Conservation (phyloP, 2,113 vertebrate species). For the Ageneiosus marmoratus region DNA sequence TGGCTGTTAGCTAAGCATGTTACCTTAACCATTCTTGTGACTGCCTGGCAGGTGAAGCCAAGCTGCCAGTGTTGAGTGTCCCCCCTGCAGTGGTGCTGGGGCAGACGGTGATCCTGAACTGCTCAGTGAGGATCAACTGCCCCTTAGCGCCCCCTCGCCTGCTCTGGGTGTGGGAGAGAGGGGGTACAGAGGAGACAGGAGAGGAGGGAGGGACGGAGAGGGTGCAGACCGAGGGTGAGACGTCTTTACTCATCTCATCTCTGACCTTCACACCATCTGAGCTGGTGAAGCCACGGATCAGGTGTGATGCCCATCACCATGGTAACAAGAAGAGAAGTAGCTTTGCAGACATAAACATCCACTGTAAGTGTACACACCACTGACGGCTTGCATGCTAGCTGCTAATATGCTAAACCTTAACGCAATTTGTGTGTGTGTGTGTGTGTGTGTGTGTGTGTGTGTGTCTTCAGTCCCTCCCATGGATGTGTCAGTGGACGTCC, state of each 20-base stretch:
- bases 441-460: conserved; percentile 16
- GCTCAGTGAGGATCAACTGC: conserved; percentile 68
- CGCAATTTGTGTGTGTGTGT: not conserved
- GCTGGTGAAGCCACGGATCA: conserved; percentile 64
- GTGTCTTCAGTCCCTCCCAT: conserved; percentile 66
- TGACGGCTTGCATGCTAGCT: not conserved
- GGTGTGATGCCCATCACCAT: conserved; percentile 66
- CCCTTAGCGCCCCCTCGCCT: conserved; percentile 65
- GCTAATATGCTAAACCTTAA: not conserved
- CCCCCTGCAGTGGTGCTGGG: conserved; percentile 63
- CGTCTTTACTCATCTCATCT: conserved; percentile 53
- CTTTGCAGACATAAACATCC: conserved; percentile 64
- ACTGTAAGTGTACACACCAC: conserved; percentile 65
- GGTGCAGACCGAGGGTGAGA: conserved; percentile 39
- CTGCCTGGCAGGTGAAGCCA: conserved; percentile 60
- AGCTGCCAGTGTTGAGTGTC: conserved; percentile 65
- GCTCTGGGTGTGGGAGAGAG: conserved; percentile 66
- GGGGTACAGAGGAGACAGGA: conserved; percentile 47
- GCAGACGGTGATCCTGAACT: conserved; percentile 69
- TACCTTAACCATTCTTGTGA: not conserved
- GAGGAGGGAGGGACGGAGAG: conserved; percentile 34
- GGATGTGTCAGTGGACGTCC: conserved; percentile 68
- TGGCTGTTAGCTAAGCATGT: not conserved
- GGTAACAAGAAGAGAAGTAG: conserved; percentile 34
- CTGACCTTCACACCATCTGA: conserved; percentile 67